A percentile compares a stretch with the other conserved stretches of the same genome.
phyloP scores from a whole-genome alignment of 92 coral and sea anemone species.

The Phenganax stokvisi region DNA sequence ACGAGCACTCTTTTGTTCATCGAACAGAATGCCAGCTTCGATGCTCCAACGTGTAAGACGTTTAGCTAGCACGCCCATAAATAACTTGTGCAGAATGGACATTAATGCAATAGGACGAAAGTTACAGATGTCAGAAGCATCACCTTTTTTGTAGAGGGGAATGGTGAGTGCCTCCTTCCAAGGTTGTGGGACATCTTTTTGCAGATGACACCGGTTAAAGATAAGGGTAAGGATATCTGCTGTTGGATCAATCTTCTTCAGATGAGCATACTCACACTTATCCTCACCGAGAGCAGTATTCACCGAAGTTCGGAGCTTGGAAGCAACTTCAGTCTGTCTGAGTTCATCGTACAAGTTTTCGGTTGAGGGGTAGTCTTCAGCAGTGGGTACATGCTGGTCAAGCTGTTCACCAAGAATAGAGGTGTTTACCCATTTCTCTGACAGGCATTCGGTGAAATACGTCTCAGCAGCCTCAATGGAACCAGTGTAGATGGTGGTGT shows the following conservation, averaged over 20 bases:
- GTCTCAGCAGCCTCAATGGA: not conserved
- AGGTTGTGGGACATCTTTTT: slow-evolving; percentile 18
- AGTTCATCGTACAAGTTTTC: not conserved
- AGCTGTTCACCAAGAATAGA: not conserved
- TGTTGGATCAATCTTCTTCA: slow-evolving; percentile 17
- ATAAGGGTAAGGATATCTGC: slow-evolving; percentile 3
- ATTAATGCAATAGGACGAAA: slow-evolving; percentile 45
- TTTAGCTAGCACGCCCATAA: slow-evolving; percentile 38
- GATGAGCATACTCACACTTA: slow-evolving; percentile 16
- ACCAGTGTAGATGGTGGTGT: not conserved
- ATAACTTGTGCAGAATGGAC: slow-evolving; percentile 27
- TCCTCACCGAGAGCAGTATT: slow-evolving; percentile 21
- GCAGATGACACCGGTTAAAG: not conserved
- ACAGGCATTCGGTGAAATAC: not conserved
- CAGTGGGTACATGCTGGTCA: slow-evolving; percentile 1
- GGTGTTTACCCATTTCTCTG: not conserved
- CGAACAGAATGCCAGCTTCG: slow-evolving; percentile 24
- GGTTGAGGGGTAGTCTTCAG: slow-evolving; percentile 3
- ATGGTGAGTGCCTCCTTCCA: slow-evolving; percentile 39
- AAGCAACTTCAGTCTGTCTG: slow-evolving; percentile 16
- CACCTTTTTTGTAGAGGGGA: slow-evolving; percentile 34
- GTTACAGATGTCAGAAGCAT: slow-evolving; percentile 14
- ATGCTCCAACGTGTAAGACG: slow-evolving; percentile 33
- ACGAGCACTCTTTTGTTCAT: slow-evolving; percentile 34
- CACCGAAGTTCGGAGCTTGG: slow-evolving; percentile 20